Evolutionary conservation across 2,888 invertebrate species (phyloP).

Genomic region (Xestia xanthographa): DNA sequence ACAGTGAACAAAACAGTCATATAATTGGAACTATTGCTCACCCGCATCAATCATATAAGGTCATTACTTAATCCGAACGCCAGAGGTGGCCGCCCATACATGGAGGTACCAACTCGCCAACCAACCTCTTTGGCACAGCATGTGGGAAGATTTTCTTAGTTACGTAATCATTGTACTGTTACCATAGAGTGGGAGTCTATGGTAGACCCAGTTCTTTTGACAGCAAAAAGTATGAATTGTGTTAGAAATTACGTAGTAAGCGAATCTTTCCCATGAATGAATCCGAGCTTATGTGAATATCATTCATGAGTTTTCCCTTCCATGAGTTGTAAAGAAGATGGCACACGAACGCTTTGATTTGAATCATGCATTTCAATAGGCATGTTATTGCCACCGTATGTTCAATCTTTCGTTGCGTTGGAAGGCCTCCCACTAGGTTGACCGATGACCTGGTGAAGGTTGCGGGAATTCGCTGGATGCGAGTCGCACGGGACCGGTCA

Average conservation of each 20-base stretch:
- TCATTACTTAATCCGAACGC: slow-evolving; percentile 52
- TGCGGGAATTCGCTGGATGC: no score
- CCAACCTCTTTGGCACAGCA: slow-evolving; percentile 48
- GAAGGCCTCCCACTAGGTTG: no score
- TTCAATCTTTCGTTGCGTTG: no score
- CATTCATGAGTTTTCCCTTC: slow-evolving; percentile 63
- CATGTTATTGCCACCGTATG: not conserved
- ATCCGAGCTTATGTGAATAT: slow-evolving; percentile 58
- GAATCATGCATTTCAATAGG: not conserved
- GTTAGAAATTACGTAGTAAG: slow-evolving; percentile 66
- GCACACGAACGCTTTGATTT: slow-evolving; percentile 12
- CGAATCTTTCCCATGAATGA: slow-evolving; percentile 65
- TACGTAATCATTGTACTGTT: slow-evolving; percentile 62
- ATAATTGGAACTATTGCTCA: slow-evolving; percentile 44
- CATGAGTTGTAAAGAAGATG: not conserved
- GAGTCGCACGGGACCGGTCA: no score
- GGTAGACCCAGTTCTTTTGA: slow-evolving; percentile 61
- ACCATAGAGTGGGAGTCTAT: slow-evolving; percentile 53
- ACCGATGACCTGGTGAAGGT: no score
- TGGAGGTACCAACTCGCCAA: slow-evolving; percentile 27
- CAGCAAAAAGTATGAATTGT: slow-evolving; percentile 62
- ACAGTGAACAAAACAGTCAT: slow-evolving; percentile 29
- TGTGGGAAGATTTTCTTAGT: slow-evolving; percentile 62
- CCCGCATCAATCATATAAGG: slow-evolving; percentile 62
- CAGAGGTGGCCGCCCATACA: slow-evolving; percentile 41